Base-by-base conservation (phyloP, 2,113 vertebrate species). In the Lepus europaeus region DNA sequence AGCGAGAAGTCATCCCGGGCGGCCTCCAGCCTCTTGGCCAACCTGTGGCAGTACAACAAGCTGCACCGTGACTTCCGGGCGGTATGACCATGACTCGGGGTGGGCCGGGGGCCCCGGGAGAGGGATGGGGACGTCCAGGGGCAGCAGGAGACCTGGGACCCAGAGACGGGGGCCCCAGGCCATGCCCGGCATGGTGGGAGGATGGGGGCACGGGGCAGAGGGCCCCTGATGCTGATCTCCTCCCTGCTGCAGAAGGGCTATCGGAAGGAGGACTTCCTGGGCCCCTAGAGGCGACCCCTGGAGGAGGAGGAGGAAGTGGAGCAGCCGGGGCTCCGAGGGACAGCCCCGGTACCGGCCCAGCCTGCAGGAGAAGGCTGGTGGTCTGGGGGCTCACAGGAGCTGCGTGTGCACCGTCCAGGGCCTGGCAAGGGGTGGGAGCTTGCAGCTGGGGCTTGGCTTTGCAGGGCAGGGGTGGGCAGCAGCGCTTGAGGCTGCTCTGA, bases 11-110 rank as follows among this genome's bases (percentile, higher is more conserved):
- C 99, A 64, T 98, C 98, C 87, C 98, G 98, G 74, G 99, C 99
- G 0, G 99, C 99, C 0, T 96, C 98, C 82, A 99, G 99, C 77
- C 99, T 99, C 73, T 97, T 99, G 94, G 98, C 97, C 97, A 99
- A 99, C 97, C 99, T 99, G 99, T 99, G 98, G 98, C 99, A 99
- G 82, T 99, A 99, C 98, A 99, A 95, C 98, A 99, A 99, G 97
- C 98, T 99, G 73, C 99, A 99, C 97, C 99, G 97, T 64, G 97
- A 99, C 64, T 99, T 99, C 98, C 98, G 98, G 96, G 80, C 88
- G 97, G 99, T 99, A 97, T 0, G 98, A 97, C 27, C 72, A 5
- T 45, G 45, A 45, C 45, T 45, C 45, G 45, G 63, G 5, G 20
- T 51, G 0, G 70, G 51, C 45, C 1, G 45, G 45, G 5, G 49